These are phyloP conservation scores for Cephus pygmeus DNA, from an alignment of 2,888 invertebrate species.

Conservation along the genomic window DNA sequence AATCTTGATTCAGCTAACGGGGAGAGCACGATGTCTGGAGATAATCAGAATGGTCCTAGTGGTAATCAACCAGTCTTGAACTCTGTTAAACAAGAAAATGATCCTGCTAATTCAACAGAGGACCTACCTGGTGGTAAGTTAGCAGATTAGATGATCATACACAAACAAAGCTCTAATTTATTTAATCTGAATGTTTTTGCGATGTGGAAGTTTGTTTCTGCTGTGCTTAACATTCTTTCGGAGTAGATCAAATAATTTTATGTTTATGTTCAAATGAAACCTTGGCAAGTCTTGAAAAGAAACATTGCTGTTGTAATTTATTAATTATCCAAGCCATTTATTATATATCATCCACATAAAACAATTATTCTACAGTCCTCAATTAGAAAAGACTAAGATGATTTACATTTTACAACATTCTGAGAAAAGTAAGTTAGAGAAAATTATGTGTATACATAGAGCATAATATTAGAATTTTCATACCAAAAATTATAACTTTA, in stretches of 20 bases:
- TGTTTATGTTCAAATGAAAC: neutral
- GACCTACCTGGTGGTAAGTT: constrained; percentile 49
- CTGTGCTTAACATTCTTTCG: neutral
- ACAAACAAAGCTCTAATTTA: neutral
- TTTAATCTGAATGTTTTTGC: neutral
- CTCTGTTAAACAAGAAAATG: constrained; percentile 57
- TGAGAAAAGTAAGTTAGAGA: neutral
- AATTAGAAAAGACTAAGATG: neutral
- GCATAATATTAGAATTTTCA: neutral
- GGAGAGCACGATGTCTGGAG: constrained; percentile 49
- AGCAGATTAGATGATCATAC: neutral
- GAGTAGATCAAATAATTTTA: neutral
- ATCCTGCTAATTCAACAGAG: constrained; percentile 53
- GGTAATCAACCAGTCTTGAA: constrained; percentile 51
- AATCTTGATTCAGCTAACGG: constrained; percentile 52
- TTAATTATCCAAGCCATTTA: neutral
- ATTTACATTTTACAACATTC: neutral
- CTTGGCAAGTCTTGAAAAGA: neutral
- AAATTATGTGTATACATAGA: neutral
- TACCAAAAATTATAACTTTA: neutral
- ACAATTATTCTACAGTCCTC: neutral
- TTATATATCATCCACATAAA: neutral
- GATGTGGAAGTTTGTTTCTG: neutral
- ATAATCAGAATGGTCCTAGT: constrained; percentile 50
- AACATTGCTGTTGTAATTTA: neutral